These are phyloP conservation scores for Chironomus tepperi DNA, from an alignment of 1,140 invertebrate genomes.

Conservation along the genomic window DNA sequence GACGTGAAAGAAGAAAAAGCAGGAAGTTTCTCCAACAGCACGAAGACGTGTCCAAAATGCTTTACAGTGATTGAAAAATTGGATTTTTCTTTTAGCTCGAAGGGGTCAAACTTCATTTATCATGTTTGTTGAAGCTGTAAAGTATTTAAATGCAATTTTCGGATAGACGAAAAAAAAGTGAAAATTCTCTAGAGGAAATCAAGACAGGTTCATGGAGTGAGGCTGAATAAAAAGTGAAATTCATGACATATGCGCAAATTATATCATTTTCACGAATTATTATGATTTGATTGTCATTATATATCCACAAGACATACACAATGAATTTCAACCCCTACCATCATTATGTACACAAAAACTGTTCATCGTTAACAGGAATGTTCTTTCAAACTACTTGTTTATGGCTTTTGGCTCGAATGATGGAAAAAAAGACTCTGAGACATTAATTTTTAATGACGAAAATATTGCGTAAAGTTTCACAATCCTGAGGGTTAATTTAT, in stretches of 20 bases:
- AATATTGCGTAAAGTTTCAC: conserved; percentile 10
- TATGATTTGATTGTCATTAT: conserved; percentile 22
- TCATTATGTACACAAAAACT: neutral
- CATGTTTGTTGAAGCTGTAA: neutral
- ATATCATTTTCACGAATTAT: conserved; percentile 20
- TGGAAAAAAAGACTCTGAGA: neutral
- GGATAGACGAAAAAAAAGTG: neutral
- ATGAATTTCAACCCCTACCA: neutral
- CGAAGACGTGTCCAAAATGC: conserved; percentile 8
- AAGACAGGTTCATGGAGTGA: neutral
- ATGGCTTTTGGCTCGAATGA: neutral
- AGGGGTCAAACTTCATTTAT: conserved; percentile 12
- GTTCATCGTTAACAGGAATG: neutral
- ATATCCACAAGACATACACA: neutral
- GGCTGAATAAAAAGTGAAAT: neutral
- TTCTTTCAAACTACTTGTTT: neutral
- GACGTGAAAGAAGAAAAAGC: neutral
- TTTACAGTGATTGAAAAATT: conserved; percentile 1
- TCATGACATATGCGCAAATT: conserved; percentile 23
- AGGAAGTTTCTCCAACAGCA: no score
- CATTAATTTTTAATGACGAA: conserved; percentile 23
- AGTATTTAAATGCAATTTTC: conserved; percentile 11
- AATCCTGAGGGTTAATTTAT: conserved; percentile 3
- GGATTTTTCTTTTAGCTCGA: neutral
- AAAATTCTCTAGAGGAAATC: neutral